phyloP scores from a whole-genome alignment of 2,888 invertebrate genomes.

The Calephelis perditalis region DNA sequence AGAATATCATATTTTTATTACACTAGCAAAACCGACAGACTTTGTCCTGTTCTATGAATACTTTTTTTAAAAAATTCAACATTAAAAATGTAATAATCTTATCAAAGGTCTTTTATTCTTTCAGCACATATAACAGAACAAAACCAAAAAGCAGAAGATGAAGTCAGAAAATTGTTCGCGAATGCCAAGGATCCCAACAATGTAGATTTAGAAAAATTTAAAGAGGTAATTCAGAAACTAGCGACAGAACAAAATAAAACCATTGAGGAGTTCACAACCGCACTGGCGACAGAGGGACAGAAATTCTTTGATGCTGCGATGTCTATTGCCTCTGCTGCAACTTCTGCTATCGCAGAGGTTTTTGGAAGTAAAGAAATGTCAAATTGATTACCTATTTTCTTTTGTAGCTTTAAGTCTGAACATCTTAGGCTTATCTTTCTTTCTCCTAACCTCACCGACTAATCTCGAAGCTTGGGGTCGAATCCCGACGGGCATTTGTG shows the following conservation, averaged over 20 bases:
- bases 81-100: background rate
- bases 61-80: background rate
- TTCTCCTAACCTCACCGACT: too few relatives aligned
- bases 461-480: too few relatives aligned
- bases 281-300: background rate
- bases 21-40: too few relatives aligned
- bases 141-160: background rate
- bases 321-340: background rate
- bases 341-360: background rate
- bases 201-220: constrained; percentile 36
- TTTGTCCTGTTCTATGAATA: too few relatives aligned
- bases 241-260: constrained; percentile 38
- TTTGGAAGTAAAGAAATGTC: constrained; percentile 1
- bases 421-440: too few relatives aligned
- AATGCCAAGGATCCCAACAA: constrained; percentile 26
- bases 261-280: constrained; percentile 19
- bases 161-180: constrained; percentile 28
- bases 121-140: background rate
- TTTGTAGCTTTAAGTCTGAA: too few relatives aligned
- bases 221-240: constrained; percentile 32
- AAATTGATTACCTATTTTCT: too few relatives aligned
- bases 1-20: too few relatives aligned
- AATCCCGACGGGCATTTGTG: too few relatives aligned
- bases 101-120: background rate
- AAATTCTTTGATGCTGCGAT: background rate